Conservation (phyloP, 2,888 invertebrate genomes). For the Ichneumoninae sp. region DNA sequence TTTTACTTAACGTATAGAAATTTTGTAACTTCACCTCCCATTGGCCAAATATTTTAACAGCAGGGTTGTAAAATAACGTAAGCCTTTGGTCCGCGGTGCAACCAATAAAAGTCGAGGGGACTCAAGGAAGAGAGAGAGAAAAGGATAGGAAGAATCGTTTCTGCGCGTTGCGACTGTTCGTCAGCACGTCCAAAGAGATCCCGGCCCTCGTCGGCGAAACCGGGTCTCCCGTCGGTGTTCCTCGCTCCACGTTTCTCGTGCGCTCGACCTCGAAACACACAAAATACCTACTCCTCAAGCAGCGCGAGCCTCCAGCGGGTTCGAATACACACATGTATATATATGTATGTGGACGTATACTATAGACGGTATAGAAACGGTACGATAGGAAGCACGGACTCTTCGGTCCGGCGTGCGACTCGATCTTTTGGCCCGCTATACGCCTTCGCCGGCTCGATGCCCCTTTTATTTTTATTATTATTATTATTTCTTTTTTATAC, state of each 20-base stretch:
- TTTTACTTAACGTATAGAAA: not conserved
- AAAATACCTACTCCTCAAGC: constrained; percentile 74
- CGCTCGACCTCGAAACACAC: constrained; percentile 80
- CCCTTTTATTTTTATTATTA: constrained; percentile 26
- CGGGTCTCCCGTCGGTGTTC: constrained; percentile 71
- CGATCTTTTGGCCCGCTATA: constrained; percentile 37
- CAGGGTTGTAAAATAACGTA: constrained; percentile 2
- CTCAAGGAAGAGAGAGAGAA: constrained; percentile 13
- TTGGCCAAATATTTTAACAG: not conserved
- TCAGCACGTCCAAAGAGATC: constrained; percentile 43
- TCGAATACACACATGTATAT: constrained; percentile 60
- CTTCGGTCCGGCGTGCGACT: not conserved
- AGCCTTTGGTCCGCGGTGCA: not conserved
- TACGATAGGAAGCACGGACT: constrained; percentile 5
- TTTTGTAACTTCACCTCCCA: not conserved
- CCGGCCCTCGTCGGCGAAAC: constrained; percentile 57
- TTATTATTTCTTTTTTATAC: constrained; percentile 4
- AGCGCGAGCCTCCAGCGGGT: constrained; percentile 42
- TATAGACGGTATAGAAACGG: constrained; percentile 52
- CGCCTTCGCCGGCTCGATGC: constrained; percentile 22
- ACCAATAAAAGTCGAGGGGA: constrained; percentile 4
- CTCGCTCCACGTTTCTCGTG: constrained; percentile 74
- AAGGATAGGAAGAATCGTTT: constrained; percentile 44
- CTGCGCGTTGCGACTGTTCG: constrained; percentile 38
- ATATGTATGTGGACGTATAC: constrained; percentile 19